A percentile compares a stretch with the other conserved stretches of the same genome.
Conservation (phyloP, 1,140 invertebrate species). For the Drosophila mauritiana region DNA sequence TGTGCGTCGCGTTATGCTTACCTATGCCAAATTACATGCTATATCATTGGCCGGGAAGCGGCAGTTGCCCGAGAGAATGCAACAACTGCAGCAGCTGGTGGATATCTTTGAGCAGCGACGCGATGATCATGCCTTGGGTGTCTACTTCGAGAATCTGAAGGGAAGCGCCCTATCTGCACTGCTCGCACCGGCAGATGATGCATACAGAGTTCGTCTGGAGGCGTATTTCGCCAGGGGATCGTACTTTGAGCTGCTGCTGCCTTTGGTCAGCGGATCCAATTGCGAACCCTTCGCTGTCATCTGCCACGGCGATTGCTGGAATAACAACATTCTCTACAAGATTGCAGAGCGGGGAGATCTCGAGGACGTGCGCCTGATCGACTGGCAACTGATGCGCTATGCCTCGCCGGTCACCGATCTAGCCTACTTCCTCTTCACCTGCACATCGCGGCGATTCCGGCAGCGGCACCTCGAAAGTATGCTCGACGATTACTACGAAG, state of each 20-base stretch:
- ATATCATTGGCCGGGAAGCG: conserved; percentile 85
- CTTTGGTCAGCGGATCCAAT: conserved; percentile 37
- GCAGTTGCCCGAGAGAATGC: conserved; percentile 55
- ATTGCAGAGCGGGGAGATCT: conserved; percentile 59
- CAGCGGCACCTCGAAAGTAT: conserved; percentile 85
- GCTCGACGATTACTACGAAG: conserved; percentile 86
- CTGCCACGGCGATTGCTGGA: conserved; percentile 87
- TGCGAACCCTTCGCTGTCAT: conserved; percentile 84
- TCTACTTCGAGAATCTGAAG: conserved; percentile 67
- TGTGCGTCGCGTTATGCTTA: conserved; percentile 84
- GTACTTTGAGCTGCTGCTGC: conserved; percentile 50
- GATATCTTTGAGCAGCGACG: conserved; percentile 75
- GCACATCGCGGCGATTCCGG: conserved; percentile 85
- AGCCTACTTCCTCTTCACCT: conserved; percentile 86
- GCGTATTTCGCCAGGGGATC: conserved; percentile 44
- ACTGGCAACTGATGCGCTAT: conserved; percentile 86
- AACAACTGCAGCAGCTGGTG: conserved; percentile 60
- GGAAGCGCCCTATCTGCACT: conserved; percentile 50
- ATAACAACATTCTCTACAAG: conserved; percentile 86
- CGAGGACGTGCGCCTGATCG: conserved; percentile 85
- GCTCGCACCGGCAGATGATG: not conserved
- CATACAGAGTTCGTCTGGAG: conserved; percentile 39
- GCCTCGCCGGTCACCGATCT: conserved; percentile 87
- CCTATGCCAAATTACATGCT: conserved; percentile 86
- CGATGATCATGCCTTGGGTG: conserved; percentile 42